Conservation (phyloP, 1,140 invertebrate species). For the Lepidurus couesii region DNA sequence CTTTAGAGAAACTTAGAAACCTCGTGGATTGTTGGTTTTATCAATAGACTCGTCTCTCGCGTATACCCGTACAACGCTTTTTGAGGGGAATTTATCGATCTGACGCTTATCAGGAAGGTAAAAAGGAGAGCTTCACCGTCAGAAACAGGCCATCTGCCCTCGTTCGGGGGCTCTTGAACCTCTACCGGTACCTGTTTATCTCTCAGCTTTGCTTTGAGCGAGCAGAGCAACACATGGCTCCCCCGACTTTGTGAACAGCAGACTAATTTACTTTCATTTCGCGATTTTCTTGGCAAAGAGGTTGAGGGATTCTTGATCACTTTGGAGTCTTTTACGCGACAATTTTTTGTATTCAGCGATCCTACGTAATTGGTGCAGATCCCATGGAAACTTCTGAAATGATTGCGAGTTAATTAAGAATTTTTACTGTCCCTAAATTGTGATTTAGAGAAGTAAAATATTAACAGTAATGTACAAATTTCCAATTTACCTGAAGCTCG, state of each 20-base stretch:
- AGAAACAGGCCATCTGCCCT: neutral
- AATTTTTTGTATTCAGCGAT: neutral
- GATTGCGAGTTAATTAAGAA: too few species aligned
- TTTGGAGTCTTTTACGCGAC: neutral
- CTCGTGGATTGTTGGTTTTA: too few species aligned
- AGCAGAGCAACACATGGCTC: neutral
- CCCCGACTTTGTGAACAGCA: neutral
- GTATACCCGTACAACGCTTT: neutral
- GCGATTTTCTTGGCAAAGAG: neutral
- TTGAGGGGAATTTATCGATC: neutral
- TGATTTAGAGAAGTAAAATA: too few species aligned
- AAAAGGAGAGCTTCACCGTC: neutral
- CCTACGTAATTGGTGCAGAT: too few species aligned
- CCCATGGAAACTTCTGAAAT: too few species aligned
- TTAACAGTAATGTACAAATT: too few species aligned
- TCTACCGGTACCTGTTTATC: conserved; percentile 3
- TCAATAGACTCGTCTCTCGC: neutral
- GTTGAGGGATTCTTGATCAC: neutral
- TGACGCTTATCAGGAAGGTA: neutral
- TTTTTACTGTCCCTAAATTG: too few species aligned
- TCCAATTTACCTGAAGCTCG: too few species aligned
- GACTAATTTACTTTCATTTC: neutral
- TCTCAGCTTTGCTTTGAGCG: neutral
- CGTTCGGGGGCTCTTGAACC: conserved; percentile 9
- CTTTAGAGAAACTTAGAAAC: too few species aligned